Evolutionary conservation across 2,888 invertebrate species (phyloP), one percentile per base, ranked within the genome.

Genomic region (Suillia variegata): DNA sequence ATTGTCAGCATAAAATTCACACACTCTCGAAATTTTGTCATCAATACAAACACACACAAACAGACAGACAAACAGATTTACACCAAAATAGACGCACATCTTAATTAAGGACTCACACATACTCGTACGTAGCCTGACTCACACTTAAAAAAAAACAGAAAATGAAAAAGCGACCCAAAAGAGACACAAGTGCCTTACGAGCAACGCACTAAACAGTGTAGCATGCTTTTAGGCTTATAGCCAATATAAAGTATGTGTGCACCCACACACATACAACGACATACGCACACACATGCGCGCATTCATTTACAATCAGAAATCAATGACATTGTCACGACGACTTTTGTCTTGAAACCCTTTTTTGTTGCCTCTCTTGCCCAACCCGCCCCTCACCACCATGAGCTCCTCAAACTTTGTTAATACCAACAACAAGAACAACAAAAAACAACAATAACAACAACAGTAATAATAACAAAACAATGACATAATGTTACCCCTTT

Each of bases 241-340:
- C 21, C 42, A 26, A 61, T 21, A 58, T 26, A 53, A 21, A n/a
- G 31, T 18, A 20, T 45, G 21, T 54, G 20, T 54, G 47, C 24
- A 31, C 3, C 42, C 58, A 31, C 48, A 38, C 54, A 34, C 58
- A 63, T 63, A 67, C 65, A n/a, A n/a, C n/a, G n/a, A n/a, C n/a
- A n/a, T n/a, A n/a, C n/a, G 50, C 58, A 31, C 48, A 38, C 54
- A 34, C 58, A 63, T 63, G 67, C 65, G 56, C 58, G 62, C 58
- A 63, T n/a, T n/a, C n/a, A n/a, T 54, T 60, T 62, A 61, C 51
- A 68, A 71, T 70, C 72, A 73, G 66, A 72, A 72, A 73, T 73
- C 73, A 73, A 73, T 73, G 73, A 71, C 63, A 73, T 70, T 69
- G 67, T 68, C 69, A 64, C 68, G 54, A 62, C 55, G 49, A 61